Conservation (phyloP, 1,140 invertebrate species). For the Palaemon carinicauda region DNA sequence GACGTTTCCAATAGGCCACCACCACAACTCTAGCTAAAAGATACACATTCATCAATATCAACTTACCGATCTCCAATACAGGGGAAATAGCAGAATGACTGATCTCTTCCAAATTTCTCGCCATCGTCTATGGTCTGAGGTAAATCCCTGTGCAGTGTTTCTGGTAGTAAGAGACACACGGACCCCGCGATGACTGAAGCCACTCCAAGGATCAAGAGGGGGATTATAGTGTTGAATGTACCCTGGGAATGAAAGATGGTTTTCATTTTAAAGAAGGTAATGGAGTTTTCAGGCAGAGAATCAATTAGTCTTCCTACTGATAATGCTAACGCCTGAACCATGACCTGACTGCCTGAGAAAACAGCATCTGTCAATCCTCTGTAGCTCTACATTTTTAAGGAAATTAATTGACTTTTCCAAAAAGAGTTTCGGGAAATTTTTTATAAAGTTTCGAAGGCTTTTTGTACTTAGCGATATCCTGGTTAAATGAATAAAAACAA, state of each 20-base stretch:
- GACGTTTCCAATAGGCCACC: too few relatives aligned
- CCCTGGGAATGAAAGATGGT: not conserved
- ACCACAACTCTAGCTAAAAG: too few relatives aligned
- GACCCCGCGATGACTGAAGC: constrained; percentile 81
- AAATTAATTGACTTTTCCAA: too few relatives aligned
- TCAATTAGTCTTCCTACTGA: not conserved
- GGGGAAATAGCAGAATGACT: constrained; percentile 62
- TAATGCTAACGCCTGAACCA: too few relatives aligned
- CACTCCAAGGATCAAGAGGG: constrained; percentile 84
- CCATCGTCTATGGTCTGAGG: constrained; percentile 87
- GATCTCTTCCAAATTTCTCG: constrained; percentile 77
- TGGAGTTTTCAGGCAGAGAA: too few relatives aligned
- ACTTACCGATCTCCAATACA: constrained; percentile 37
- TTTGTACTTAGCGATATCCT: too few relatives aligned
- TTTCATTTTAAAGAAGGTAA: not conserved
- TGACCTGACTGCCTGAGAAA: too few relatives aligned
- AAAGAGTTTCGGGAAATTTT: too few relatives aligned
- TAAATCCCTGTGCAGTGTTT: constrained; percentile 83
- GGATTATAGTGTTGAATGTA: constrained; percentile 66
- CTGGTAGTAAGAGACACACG: constrained; percentile 81
- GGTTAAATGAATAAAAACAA: too few relatives aligned
- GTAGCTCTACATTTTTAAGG: too few relatives aligned
- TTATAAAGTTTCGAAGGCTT: too few relatives aligned
- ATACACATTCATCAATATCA: not conserved
- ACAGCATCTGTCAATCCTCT: too few relatives aligned